Conservation (phyloP, 2,113 vertebrate species). For the Anarhynchus alexandrinus region DNA sequence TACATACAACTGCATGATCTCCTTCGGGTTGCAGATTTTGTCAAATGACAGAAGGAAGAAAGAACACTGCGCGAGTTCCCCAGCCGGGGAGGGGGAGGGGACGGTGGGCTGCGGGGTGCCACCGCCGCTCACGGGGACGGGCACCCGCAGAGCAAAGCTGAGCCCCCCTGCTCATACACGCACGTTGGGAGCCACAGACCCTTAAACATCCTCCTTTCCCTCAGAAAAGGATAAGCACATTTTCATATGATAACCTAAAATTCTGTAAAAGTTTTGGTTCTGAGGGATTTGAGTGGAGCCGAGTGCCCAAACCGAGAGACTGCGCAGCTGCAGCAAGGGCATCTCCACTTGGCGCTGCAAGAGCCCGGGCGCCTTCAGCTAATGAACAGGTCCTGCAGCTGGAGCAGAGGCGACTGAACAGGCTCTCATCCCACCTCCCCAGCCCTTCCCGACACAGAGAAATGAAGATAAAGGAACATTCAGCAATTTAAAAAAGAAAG, state of each 20-base stretch:
- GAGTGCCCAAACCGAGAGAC: background rate
- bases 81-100: rapidly evolving
- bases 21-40: background rate
- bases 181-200: background rate
- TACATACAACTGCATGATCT: background rate
- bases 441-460: background rate
- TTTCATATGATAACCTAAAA: background rate
- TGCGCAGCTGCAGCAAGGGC: background rate
- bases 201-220: background rate
- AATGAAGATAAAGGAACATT: background rate
- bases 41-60: background rate
- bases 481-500: background rate
- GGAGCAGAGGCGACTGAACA: too few relatives aligned
- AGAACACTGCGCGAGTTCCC: background rate
- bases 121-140: background rate
- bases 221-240: background rate
- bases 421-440: background rate
- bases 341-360: background rate
- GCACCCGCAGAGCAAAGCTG: background rate
- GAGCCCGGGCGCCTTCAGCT: background rate
- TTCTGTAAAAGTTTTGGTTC: background rate
- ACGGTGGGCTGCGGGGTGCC: background rate
- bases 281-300: background rate
- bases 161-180: background rate
- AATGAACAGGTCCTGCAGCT: background rate